Percentiles rank a stretch among this genome's conserved stretches.
These are phyloP conservation scores for Drosophila pandora DNA, from an alignment of 1,140 invertebrate species.

Conservation along the genomic window DNA sequence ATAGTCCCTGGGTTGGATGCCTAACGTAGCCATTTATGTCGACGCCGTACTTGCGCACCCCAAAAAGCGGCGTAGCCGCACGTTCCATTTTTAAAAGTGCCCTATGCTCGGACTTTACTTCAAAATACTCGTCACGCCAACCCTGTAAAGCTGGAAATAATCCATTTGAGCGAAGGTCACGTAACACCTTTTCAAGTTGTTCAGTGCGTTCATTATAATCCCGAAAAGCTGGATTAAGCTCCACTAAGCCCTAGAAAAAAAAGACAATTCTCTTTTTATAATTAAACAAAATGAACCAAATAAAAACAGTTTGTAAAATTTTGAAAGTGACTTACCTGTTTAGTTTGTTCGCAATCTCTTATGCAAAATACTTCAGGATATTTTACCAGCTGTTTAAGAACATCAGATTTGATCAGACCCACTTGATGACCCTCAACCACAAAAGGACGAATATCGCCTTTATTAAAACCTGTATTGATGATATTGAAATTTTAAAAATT, in stretches of 20 bases:
- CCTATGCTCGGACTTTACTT: slow-evolving; percentile 89
- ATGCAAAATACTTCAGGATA: slow-evolving; percentile 90
- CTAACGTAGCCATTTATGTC: slow-evolving; percentile 97
- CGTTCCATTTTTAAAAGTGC: slow-evolving; percentile 95
- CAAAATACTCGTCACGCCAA: slow-evolving; percentile 97
- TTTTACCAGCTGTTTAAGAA: slow-evolving; percentile 90
- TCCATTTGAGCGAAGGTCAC: slow-evolving; percentile 87
- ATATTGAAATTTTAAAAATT: neutral
- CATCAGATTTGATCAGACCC: slow-evolving; percentile 92
- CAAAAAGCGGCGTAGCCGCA: slow-evolving; percentile 95
- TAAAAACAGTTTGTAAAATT: no score
- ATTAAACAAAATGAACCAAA: no score
- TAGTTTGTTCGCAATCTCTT: slow-evolving; percentile 75
- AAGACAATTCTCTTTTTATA: neutral
- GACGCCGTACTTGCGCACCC: slow-evolving; percentile 96
- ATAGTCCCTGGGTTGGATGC: slow-evolving; percentile 92
- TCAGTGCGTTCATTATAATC: slow-evolving; percentile 92
- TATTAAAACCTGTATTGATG: slow-evolving; percentile 86
- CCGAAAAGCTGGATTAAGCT: slow-evolving; percentile 92
- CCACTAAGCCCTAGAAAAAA: slow-evolving; percentile 85
- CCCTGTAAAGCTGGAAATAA: slow-evolving; percentile 89
- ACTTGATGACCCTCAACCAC: slow-evolving; percentile 94
- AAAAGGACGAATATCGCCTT: slow-evolving; percentile 92
- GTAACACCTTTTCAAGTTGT: slow-evolving; percentile 91
- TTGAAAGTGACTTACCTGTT: slow-evolving; percentile 60